Evolutionary conservation across 2,797 vertebrate species (phyloP).

Genomic region (Argyrosomus regius): DNA sequence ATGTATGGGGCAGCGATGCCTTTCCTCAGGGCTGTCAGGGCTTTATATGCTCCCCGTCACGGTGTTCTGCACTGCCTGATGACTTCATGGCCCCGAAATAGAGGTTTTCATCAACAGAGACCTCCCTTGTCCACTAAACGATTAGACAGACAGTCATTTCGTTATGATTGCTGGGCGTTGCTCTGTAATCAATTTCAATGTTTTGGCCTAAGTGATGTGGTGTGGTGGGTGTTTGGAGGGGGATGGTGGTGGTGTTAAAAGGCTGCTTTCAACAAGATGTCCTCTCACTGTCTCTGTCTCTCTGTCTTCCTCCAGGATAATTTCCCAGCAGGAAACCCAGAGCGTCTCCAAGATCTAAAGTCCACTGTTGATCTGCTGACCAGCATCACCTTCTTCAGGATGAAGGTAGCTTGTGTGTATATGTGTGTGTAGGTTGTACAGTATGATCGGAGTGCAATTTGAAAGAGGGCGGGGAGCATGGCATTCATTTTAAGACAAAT

Average conservation of each 20-base stretch:
- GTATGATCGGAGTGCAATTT: background rate
- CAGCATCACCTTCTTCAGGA: constrained; percentile 98
- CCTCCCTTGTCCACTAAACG: constrained; percentile 78
- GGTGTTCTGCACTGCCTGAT: constrained; percentile 77
- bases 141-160: constrained; percentile 78
- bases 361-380: constrained; percentile 97
- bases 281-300: constrained; percentile 11
- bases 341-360: constrained; percentile 95
- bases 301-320: constrained; percentile 88
- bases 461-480: background rate
- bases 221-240: constrained; percentile 4
- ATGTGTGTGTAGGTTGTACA: background rate
- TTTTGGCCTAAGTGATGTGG: constrained; percentile 57
- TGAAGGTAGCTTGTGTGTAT: constrained; percentile 89
- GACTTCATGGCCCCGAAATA: constrained; percentile 81
- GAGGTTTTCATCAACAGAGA: constrained; percentile 77
- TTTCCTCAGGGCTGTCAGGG: constrained; percentile 70
- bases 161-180: constrained; percentile 75
- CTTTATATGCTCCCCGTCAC: constrained; percentile 79
- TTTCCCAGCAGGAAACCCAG: constrained; percentile 94
- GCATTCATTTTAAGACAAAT: constrained; percentile 1
- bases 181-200: constrained; percentile 74
- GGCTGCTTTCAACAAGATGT: constrained; percentile 29
- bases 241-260: constrained; percentile 17
- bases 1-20: constrained; percentile 64